Evolutionary conservation across 2,797 vertebrate species (phyloP).

Genomic region (Bryconaethiops microstoma): DNA sequence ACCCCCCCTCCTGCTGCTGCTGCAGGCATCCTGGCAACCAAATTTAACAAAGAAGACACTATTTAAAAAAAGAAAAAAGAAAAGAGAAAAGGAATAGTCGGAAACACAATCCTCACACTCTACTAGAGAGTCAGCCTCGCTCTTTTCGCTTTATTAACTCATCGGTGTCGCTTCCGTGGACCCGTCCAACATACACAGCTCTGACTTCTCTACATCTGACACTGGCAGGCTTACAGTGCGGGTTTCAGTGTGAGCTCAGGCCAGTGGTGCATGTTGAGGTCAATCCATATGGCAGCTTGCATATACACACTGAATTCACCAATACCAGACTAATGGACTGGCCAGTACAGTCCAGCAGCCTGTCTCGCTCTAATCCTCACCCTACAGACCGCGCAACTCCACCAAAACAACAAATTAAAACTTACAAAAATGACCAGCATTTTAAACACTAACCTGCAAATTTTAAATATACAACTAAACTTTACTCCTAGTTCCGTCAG

Average conservation of each 20-base stretch:
- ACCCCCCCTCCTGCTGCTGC: constrained; percentile 27
- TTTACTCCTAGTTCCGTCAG: too few relatives aligned
- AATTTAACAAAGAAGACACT: constrained; percentile 32
- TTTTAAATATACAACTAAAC: too few relatives aligned
- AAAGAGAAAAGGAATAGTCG: constrained; percentile 40
- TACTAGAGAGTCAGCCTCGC: constrained; percentile 15
- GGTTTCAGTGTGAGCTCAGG: constrained; percentile 13
- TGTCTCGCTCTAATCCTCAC: background rate
- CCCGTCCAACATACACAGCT: background rate
- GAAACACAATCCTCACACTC: constrained; percentile 30
- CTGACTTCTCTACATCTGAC: constrained; percentile 2
- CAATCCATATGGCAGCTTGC: constrained; percentile 56
- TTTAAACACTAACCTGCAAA: background rate
- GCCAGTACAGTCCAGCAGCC: background rate
- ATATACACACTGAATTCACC: constrained; percentile 57
- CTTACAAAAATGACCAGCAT: background rate
- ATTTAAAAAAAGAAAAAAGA: constrained; percentile 33
- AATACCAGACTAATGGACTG: constrained; percentile 66
- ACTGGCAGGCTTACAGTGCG: constrained; percentile 26
- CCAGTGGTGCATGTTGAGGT: constrained; percentile 48
- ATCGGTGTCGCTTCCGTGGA: background rate
- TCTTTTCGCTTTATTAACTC: constrained; percentile 16
- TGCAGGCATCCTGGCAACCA: constrained; percentile 19
- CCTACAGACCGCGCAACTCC: background rate
- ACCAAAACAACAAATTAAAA: background rate